Evolutionary conservation across 2,888 invertebrate species (phyloP).

Genomic region (Pollenia angustigena): DNA sequence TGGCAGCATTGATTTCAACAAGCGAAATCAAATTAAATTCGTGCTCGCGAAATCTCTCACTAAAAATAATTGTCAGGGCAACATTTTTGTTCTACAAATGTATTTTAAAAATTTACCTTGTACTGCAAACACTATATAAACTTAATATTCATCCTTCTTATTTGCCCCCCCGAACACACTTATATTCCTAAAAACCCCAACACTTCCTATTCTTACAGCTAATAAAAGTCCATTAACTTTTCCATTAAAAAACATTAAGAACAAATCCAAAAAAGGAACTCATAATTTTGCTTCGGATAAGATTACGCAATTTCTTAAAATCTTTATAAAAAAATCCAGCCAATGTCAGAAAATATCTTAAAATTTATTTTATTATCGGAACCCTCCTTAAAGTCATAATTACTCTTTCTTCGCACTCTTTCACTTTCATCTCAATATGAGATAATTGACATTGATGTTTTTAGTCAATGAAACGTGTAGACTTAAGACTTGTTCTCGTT

Average conservation of each 20-base stretch:
- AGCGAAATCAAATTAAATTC: no score
- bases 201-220: background rate
- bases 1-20: no score
- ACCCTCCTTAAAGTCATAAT: background rate
- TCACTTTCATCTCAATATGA: slow-evolving; percentile 48
- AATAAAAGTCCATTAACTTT: slow-evolving; percentile 36
- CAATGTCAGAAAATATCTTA: background rate
- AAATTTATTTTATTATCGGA: slow-evolving; percentile 44
- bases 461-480: slow-evolving; percentile 21
- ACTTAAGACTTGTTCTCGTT: slow-evolving; percentile 23
- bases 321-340: background rate
- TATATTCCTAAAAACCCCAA: no score
- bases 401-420: slow-evolving; percentile 15
- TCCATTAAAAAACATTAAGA: background rate
- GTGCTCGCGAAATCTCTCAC: no score
- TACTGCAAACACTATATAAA: no score
- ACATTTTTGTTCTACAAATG: no score
- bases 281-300: slow-evolving; percentile 45
- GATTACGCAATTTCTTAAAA: slow-evolving; percentile 22
- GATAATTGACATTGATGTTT: slow-evolving; percentile 47
- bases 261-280: slow-evolving; percentile 36
- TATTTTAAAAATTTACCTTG: no score
- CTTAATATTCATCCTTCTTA: no score
- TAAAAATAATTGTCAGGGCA: no score
- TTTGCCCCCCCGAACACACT: no score